Evolutionary conservation across 2,113 vertebrate genomes (phyloP).

Genomic region (Collichthys lucidus): DNA sequence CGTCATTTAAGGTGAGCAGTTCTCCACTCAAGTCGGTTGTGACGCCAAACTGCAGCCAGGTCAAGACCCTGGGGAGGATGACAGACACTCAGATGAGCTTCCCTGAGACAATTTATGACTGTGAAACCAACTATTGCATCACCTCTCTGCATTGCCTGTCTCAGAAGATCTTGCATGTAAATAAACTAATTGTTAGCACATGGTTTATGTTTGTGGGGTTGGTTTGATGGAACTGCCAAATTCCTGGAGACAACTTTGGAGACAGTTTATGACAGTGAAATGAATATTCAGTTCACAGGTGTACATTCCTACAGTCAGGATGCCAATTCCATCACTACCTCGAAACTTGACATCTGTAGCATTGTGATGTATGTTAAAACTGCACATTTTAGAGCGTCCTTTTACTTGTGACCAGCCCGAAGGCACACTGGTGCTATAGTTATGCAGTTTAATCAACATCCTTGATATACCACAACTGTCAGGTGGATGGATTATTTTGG

Average conservation of each 20-base stretch:
- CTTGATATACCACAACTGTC: too few relatives aligned
- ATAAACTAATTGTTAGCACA: neutral
- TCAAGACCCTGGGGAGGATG: too few relatives aligned
- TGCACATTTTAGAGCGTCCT: too few relatives aligned
- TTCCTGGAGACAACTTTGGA: neutral
- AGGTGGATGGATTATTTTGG: too few relatives aligned
- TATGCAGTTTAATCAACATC: too few relatives aligned
- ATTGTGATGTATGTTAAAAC: neutral
- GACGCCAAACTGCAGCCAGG: too few relatives aligned
- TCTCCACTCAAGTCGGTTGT: too few relatives aligned
- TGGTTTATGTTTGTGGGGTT: neutral
- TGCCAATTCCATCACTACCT: neutral
- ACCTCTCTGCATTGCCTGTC: neutral
- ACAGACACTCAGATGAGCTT: too few relatives aligned
- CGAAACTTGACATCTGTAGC: neutral
- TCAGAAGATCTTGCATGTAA: neutral
- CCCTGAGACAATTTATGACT: too few relatives aligned
- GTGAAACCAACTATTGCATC: neutral
- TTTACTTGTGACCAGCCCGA: too few relatives aligned
- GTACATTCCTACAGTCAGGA: neutral
- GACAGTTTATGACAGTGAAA: neutral
- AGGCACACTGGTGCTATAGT: too few relatives aligned
- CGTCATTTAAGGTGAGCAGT: too few relatives aligned
- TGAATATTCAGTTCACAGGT: neutral
- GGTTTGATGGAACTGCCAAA: conserved; percentile 17